phyloP scores from a whole-genome alignment of 1,140 invertebrate genomes.

The Drosophila eugracilis region DNA sequence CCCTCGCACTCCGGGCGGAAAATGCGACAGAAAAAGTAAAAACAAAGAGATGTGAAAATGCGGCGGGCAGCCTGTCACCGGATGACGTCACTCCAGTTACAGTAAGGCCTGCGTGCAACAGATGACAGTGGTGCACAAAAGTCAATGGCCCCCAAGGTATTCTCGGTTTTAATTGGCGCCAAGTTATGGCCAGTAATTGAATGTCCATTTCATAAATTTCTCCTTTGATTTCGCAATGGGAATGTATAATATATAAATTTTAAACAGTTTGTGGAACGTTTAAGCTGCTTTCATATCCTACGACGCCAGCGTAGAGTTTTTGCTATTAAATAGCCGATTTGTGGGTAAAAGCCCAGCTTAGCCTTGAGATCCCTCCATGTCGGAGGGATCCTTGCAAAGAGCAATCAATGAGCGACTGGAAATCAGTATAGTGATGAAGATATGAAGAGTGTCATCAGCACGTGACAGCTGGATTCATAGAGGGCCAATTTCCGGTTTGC shows the following conservation, averaged over 20 bases:
- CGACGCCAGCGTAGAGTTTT: not conserved
- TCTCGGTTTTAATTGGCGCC: slow-evolving; percentile 13
- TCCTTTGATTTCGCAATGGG: not conserved
- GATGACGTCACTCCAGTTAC: slow-evolving; percentile 6
- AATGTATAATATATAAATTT: not conserved
- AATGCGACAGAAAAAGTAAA: slow-evolving; percentile 13
- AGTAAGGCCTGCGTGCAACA: slow-evolving; percentile 18
- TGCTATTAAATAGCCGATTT: too few relatives aligned
- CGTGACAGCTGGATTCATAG: slow-evolving; percentile 32
- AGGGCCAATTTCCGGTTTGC: slow-evolving; percentile 29
- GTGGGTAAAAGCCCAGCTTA: too few relatives aligned
- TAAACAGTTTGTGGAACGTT: not conserved
- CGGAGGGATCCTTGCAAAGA: not conserved
- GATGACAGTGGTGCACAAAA: slow-evolving; percentile 17
- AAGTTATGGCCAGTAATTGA: slow-evolving; percentile 2
- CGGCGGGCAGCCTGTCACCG: slow-evolving; percentile 3
- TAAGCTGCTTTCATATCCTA: not conserved
- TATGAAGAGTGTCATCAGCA: slow-evolving; percentile 10
- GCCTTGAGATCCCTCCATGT: too few relatives aligned
- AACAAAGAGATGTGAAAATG: not conserved
- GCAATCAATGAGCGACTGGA: slow-evolving; percentile 12
- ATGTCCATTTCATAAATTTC: slow-evolving; percentile 3
- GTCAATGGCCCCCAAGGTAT: slow-evolving; percentile 3
- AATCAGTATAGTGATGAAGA: not conserved
- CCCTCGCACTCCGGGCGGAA: not conserved